A percentile compares a stretch with the other conserved stretches of the same genome.
These are phyloP conservation scores for Drosophila setifemur DNA, from an alignment of 1,140 invertebrate species.

Conservation along the genomic window DNA sequence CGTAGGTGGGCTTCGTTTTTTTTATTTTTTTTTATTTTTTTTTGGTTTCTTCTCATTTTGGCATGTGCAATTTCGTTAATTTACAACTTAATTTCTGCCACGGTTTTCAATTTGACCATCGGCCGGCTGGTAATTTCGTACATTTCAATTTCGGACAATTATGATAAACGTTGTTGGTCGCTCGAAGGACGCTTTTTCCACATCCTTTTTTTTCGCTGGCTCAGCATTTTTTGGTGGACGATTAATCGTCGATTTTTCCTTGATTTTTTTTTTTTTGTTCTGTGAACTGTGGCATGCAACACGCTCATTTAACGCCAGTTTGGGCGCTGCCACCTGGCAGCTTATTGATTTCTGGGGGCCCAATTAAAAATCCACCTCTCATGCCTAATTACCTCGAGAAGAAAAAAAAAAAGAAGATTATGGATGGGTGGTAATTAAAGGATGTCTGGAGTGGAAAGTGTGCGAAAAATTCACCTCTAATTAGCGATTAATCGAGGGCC, in stretches of 20 bases:
- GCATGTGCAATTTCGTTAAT: conserved; percentile 56
- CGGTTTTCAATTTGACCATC: conserved; percentile 54
- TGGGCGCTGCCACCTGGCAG: conserved; percentile 36
- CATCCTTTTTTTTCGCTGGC: neutral
- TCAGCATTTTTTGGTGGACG: conserved; percentile 7
- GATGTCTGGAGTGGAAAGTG: neutral
- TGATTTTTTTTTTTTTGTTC: neutral
- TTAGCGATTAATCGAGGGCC: neutral
- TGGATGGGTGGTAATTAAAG: neutral
- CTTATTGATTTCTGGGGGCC: conserved; percentile 59
- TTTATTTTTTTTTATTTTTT: neutral
- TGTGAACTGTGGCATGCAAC: conserved; percentile 32
- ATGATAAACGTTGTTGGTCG: conserved; percentile 43
- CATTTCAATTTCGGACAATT: conserved; percentile 66
- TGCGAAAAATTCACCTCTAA: too few species aligned
- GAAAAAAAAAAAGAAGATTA: conserved; percentile 5
- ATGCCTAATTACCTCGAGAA: conserved; percentile 57
- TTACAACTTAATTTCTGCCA: conserved; percentile 72
- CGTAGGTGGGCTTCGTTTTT: conserved; percentile 1
- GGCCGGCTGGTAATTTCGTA: conserved; percentile 27
- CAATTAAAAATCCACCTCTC: conserved; percentile 59
- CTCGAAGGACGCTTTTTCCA: conserved; percentile 15
- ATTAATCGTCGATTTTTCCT: conserved; percentile 5
- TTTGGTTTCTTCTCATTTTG: too few species aligned
- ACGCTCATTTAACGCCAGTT: conserved; percentile 53